These are phyloP conservation scores for Zeugodacus cucurbitae DNA, from an alignment of 1,140 invertebrate genomes.

Conservation along the genomic window DNA sequence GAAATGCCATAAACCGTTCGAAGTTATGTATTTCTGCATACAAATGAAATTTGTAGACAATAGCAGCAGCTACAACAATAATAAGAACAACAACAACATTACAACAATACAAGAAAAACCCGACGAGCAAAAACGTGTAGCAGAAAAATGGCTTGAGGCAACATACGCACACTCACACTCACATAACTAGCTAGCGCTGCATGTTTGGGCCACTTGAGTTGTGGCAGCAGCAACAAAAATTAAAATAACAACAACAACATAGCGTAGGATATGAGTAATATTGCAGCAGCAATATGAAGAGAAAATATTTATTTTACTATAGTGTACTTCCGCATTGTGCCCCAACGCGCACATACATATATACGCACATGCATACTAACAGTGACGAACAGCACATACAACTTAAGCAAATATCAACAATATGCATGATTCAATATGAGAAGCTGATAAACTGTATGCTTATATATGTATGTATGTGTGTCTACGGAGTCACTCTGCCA, in stretches of 20 bases:
- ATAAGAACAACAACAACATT: background rate
- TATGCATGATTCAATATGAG: background rate
- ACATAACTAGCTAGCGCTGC: no score
- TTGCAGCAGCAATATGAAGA: constrained; percentile 14
- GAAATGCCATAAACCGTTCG: constrained; percentile 7
- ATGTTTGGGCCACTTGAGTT: background rate
- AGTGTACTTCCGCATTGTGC: constrained; percentile 9
- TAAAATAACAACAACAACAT: background rate
- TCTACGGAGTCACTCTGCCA: background rate
- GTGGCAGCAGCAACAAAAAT: background rate
- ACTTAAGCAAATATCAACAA: background rate
- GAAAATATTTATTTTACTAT: constrained; percentile 25
- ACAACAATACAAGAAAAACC: background rate
- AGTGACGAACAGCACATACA: background rate
- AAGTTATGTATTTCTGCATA: constrained; percentile 21
- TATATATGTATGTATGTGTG: background rate
- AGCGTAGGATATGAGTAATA: background rate
- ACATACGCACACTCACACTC: background rate
- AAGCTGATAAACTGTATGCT: background rate
- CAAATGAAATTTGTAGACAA: constrained; percentile 31
- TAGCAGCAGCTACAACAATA: background rate
- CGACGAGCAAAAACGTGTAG: background rate
- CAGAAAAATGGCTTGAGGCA: background rate
- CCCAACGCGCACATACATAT: background rate
- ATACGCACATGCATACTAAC: background rate